Conservation (phyloP, 2,888 invertebrate species). For the Xylota segnis region DNA sequence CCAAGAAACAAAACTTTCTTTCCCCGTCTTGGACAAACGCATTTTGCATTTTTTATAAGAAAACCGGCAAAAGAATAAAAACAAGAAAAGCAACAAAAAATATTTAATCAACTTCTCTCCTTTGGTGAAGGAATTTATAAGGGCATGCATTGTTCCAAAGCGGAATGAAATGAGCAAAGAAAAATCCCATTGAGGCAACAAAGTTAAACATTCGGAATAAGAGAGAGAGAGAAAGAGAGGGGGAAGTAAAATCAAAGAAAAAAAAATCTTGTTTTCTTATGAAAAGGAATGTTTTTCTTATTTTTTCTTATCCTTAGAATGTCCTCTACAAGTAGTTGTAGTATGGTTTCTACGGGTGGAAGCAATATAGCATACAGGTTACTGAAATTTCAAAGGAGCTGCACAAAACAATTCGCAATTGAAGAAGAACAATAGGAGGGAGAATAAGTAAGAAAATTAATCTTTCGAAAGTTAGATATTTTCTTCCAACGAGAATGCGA, state of each 20-base stretch:
- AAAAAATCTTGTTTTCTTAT: conserved; percentile 2
- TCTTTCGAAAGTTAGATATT: background rate
- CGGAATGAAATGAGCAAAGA: conserved; percentile 43
- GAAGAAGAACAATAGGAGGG: too few relatives aligned
- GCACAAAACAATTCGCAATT: conserved; percentile 7
- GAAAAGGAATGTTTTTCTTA: background rate
- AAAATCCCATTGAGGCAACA: conserved; percentile 56
- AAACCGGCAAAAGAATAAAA: background rate
- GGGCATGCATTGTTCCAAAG: conserved; percentile 47
- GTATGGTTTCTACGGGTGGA: background rate
- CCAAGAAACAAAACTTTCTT: conserved; percentile 46
- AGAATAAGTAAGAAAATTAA: background rate
- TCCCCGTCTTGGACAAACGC: conserved; percentile 56
- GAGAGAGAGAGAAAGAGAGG: conserved; percentile 17
- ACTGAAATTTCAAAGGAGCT: background rate
- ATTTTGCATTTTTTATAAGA: conserved; percentile 65
- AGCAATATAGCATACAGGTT: conserved; percentile 1
- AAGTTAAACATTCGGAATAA: conserved; percentile 53
- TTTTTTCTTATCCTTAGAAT: background rate
- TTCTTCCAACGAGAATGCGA: conserved; percentile 8
- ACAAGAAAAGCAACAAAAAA: conserved; percentile 5
- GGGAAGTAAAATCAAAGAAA: background rate
- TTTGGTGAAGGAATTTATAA: conserved; percentile 49
- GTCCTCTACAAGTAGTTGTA: conserved; percentile 25
- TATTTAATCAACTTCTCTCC: conserved; percentile 61